Percentiles rank a stretch among this genome's conserved stretches.
phyloP scores from a whole-genome alignment of 37 sponge, comb jelly and placozoan genomes.

The Oscarella lobularis region DNA sequence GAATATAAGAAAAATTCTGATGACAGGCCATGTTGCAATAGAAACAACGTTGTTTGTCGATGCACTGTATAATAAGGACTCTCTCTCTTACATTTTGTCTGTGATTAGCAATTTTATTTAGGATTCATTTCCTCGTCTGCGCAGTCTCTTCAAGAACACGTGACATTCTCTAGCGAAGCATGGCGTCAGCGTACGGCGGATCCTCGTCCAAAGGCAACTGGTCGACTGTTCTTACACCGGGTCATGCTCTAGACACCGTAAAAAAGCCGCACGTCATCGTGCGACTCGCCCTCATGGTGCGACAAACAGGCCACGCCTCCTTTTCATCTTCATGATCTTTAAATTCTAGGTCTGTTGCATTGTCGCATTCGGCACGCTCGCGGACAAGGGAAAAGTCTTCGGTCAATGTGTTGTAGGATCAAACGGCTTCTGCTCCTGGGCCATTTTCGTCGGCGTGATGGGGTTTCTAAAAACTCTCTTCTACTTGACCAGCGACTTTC shows the following conservation, averaged over 20 bases:
- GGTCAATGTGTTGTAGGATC: not conserved
- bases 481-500: not conserved
- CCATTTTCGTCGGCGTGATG: not conserved
- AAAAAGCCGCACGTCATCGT: not conserved
- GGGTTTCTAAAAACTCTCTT: not conserved
- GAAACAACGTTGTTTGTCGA: slow-evolving; percentile 5
- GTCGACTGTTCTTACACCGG: not conserved
- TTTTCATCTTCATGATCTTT: no score
- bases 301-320: no score
- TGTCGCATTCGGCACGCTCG: not conserved
- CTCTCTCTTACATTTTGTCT: no score
- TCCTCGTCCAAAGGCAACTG: not conserved
- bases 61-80: slow-evolving; percentile 1
- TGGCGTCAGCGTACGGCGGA: slow-evolving; percentile 4
- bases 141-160: no score
- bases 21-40: slow-evolving; percentile 12
- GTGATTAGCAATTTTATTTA: no score
- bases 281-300: not conserved
- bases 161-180: no score
- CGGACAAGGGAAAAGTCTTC: not conserved
- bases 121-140: no score
- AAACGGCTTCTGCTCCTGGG: not conserved
- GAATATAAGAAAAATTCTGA: not conserved
- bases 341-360: not conserved
- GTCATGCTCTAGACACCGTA: not conserved